Evolutionary conservation across 2,113 vertebrate genomes (phyloP).

Genomic region (Arizona elegans): DNA sequence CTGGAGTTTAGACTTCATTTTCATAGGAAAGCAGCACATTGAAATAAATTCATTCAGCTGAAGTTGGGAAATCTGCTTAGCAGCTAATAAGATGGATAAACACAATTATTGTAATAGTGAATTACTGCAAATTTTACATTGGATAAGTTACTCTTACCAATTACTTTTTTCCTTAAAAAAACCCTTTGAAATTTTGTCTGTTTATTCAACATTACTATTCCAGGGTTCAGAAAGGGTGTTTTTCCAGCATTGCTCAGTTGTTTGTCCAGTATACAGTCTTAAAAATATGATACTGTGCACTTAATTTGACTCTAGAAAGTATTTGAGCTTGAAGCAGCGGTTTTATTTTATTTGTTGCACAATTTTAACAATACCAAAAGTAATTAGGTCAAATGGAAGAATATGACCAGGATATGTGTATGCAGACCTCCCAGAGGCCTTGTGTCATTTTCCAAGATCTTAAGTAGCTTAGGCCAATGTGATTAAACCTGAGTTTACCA

Average conservation of each 20-base stretch:
- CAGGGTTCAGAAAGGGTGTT: background rate
- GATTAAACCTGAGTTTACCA: slow-evolving; percentile 29
- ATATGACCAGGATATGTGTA: slow-evolving; percentile 10
- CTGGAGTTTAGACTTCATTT: background rate
- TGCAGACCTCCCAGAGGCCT: slow-evolving; percentile 8
- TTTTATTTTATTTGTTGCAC: background rate
- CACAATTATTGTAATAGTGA: background rate
- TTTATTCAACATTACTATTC: background rate
- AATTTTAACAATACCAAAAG: slow-evolving; percentile 36
- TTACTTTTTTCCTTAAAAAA: background rate
- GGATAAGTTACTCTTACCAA: background rate
- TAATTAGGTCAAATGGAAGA: slow-evolving; percentile 22
- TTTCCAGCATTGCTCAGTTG: background rate
- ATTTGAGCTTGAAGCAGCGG: background rate
- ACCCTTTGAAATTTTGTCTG: background rate
- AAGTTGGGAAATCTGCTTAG: background rate
- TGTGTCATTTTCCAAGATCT: slow-evolving; percentile 34
- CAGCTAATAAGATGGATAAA: background rate
- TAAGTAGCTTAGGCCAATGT: slow-evolving; percentile 48
- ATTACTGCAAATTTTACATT: background rate
- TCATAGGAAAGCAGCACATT: background rate
- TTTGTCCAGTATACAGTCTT: too few relatives aligned
- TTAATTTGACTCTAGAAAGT: background rate
- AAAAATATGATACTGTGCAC: background rate
- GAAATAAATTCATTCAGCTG: background rate